These are phyloP conservation scores for Pyrgilauda ruficollis DNA, from an alignment of 2,113 vertebrate species.

Conservation along the genomic window DNA sequence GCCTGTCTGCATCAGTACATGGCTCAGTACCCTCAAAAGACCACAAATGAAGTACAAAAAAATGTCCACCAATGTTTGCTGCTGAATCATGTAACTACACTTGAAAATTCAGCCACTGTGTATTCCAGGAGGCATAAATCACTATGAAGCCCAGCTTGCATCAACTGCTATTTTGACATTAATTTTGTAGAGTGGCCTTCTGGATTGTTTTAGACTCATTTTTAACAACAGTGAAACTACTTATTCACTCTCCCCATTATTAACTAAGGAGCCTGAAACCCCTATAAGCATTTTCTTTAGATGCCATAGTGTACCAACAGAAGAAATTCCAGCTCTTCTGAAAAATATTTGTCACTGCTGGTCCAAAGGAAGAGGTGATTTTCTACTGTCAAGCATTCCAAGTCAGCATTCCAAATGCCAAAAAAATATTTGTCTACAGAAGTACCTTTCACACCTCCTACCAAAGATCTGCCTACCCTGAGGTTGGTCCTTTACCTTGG, in stretches of 20 bases:
- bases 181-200: conserved; percentile 14
- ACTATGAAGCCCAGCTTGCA: neutral
- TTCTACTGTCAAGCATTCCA: neutral
- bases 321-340: neutral
- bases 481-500: neutral
- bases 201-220: neutral
- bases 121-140: neutral
- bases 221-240: neutral
- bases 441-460: neutral
- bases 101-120: neutral
- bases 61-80: neutral
- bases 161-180: neutral
- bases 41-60: neutral
- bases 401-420: neutral
- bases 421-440: neutral
- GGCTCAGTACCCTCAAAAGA: neutral
- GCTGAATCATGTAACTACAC: conserved; percentile 10
- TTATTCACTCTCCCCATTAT: neutral
- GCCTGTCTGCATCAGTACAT: neutral
- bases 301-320: neutral
- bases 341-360: neutral
- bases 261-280: neutral
- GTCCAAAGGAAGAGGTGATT: neutral
- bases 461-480: neutral
- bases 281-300: neutral